These are phyloP conservation scores for Pipistrellus pygmaeus DNA, from an alignment of 2,797 vertebrate genomes.

Conservation along the genomic window DNA sequence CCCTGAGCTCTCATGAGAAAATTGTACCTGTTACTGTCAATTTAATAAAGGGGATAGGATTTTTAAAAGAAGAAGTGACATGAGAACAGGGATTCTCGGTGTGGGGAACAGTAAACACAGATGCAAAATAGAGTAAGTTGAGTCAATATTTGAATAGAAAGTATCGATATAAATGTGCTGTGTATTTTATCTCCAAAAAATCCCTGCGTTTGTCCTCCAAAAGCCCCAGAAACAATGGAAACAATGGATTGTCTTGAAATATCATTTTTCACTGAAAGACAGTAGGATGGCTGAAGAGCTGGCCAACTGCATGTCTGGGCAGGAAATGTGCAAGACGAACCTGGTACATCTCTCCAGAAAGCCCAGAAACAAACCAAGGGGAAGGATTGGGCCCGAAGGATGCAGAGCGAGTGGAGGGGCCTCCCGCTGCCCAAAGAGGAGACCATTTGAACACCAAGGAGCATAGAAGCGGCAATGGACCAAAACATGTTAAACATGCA, in stretches of 20 bases:
- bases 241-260: background rate
- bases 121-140: background rate
- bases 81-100: background rate
- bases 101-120: background rate
- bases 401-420: background rate
- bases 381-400: background rate
- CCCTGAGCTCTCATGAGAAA: constrained; percentile 23
- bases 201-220: background rate
- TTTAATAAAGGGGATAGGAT: background rate
- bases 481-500: background rate
- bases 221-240: constrained; percentile 46
- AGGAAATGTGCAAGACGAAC: background rate
- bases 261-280: background rate
- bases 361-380: background rate
- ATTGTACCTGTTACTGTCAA: background rate
- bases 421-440: background rate
- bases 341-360: background rate
- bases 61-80: background rate
- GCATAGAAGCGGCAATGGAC: background rate
- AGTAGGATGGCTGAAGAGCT: background rate
- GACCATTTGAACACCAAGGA: background rate
- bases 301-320: background rate
- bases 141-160: background rate
- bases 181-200: background rate
- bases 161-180: background rate